These are phyloP conservation scores for Loriculus beryllinus DNA, from an alignment of 2,797 vertebrate genomes.

Conservation along the genomic window DNA sequence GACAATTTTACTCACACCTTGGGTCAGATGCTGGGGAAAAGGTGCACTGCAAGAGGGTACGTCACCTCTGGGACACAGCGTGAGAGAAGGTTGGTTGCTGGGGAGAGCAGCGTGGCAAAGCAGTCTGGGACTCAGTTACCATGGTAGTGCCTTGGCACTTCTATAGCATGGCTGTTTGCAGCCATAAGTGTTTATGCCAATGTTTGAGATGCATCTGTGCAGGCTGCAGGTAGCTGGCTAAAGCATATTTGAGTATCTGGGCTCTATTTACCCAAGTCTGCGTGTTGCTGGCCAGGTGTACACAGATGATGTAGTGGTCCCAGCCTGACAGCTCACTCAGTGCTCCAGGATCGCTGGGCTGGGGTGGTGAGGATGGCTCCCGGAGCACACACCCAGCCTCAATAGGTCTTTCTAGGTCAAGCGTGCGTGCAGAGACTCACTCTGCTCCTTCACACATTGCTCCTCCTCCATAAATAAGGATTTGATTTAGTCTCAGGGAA, in stretches of 20 bases:
- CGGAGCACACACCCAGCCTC: neutral
- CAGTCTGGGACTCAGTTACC: neutral
- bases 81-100: neutral
- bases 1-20: neutral
- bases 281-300: neutral
- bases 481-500: neutral
- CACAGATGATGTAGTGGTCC: accelerated
- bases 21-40: neutral
- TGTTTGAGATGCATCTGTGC: neutral
- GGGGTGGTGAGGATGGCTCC: neutral
- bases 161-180: neutral
- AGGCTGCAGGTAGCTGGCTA: neutral
- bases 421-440: neutral
- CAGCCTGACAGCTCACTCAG: neutral
- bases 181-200: accelerated
- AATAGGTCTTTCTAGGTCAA: slow-evolving; percentile 41
- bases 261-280: accelerated
- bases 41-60: accelerated
- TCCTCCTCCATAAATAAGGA: slow-evolving; percentile 42
- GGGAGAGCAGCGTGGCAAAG: neutral
- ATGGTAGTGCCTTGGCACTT: neutral
- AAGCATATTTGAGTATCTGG: accelerated
- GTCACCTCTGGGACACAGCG: neutral
- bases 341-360: neutral
- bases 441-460: neutral